A percentile compares a stretch with the other conserved stretches of the same genome.
Evolutionary conservation across 2,113 vertebrate genomes (phyloP).

Genomic region (Diadophis punctatus): DNA sequence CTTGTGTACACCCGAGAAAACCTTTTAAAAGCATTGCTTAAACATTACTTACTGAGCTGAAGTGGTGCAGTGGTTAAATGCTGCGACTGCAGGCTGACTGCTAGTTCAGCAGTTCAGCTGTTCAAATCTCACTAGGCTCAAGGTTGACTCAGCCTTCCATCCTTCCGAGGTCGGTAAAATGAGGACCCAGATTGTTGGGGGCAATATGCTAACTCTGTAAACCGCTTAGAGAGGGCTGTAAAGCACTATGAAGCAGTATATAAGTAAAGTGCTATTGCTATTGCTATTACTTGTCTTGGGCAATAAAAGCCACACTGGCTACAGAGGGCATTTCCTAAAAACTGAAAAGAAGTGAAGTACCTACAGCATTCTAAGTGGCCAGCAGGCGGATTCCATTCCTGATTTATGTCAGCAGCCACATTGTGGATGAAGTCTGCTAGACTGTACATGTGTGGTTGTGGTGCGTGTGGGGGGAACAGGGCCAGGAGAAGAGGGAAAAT

Average conservation of each 20-base stretch:
- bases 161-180: too few species aligned
- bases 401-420: not conserved
- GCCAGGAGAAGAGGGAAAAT: not conserved
- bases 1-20: not conserved
- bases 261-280: too few species aligned
- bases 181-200: too few species aligned
- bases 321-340: not conserved
- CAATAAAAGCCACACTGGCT: not conserved
- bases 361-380: not conserved
- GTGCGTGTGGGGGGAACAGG: not conserved
- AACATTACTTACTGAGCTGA: too few species aligned
- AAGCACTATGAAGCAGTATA: too few species aligned
- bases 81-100: too few species aligned
- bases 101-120: too few species aligned
- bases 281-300: not conserved
- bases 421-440: not conserved
- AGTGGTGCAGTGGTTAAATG: too few species aligned
- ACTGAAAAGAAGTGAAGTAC: not conserved
- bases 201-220: too few species aligned
- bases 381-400: not conserved
- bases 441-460: not conserved
- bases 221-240: too few species aligned
- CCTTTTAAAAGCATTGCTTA: not conserved
- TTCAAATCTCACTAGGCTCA: too few species aligned
- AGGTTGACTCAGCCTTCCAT: too few species aligned